Evolutionary conservation across 2,113 vertebrate species (phyloP).

Genomic region (Pelusios castaneus): DNA sequence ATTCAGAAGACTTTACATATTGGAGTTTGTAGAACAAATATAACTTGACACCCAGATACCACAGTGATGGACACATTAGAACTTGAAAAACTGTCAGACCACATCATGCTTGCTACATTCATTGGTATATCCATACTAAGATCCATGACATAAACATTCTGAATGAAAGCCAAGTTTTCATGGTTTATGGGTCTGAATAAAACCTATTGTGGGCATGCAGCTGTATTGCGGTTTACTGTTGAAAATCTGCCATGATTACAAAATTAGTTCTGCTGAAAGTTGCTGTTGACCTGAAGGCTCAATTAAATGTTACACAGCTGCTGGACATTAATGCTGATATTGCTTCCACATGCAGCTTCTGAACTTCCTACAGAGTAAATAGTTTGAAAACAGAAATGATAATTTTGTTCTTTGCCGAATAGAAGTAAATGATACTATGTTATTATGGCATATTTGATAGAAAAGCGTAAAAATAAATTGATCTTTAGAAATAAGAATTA

Average conservation of each 20-base stretch:
- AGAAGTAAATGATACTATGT: slow-evolving; percentile 30
- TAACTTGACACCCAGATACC: neutral
- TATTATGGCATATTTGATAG: slow-evolving; percentile 37
- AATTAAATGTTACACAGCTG: slow-evolving; percentile 63
- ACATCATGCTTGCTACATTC: neutral
- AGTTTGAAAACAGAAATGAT: slow-evolving; percentile 50
- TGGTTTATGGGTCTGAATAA: slow-evolving; percentile 39
- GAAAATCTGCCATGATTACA: slow-evolving; percentile 48
- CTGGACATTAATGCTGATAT: slow-evolving; percentile 63
- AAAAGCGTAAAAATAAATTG: slow-evolving; percentile 35
- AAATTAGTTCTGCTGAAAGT: slow-evolving; percentile 60
- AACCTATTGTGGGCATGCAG: slow-evolving; percentile 20
- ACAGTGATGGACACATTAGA: neutral
- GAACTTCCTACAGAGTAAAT: slow-evolving; percentile 34
- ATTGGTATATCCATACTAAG: neutral
- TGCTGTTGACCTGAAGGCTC: slow-evolving; percentile 54
- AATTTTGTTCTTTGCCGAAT: slow-evolving; percentile 55
- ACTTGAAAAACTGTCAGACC: neutral
- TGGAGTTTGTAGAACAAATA: neutral
- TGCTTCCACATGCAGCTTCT: slow-evolving; percentile 71
- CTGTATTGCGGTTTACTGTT: slow-evolving; percentile 37
- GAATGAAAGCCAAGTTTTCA: slow-evolving; percentile 32
- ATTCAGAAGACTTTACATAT: neutral
- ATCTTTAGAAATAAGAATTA: slow-evolving; percentile 24
- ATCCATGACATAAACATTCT: neutral